Base-by-base conservation (phyloP, 2,113 vertebrate genomes). In the Barnardius zonarius region DNA sequence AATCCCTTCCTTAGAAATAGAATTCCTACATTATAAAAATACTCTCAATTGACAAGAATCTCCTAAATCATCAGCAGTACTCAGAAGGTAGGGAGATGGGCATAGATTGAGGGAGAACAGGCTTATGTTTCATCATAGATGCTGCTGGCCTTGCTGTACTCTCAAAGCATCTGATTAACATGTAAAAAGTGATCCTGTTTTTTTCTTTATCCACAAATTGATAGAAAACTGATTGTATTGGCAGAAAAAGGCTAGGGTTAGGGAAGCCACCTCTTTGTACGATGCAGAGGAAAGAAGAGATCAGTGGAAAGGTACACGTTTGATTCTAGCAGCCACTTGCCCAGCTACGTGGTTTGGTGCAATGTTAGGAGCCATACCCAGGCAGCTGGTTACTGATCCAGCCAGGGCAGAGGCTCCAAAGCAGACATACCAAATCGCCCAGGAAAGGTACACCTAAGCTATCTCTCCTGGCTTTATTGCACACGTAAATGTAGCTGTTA, bases 341-440 rank as follows among this genome's bases (percentile, higher is more conserved):
- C 51, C 1, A 2, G 46, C n/a, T 49, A 1, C 52, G 12, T 1
- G 2, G n/a, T 57, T 78, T 13, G 49, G 31, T 28, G 5, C 13
- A 51, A 43, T 14, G 28, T 6, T 70, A 62, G 66, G 52, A 44
- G 31, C 72, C 35, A 4, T 52, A 25, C 17, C 31, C 46, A 5
- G 14, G 41, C 20, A 37, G 59, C 51, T 62, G 79, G 57, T 28
- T 48, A 15, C 6, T 8, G 15, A 51, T 59, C 75, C 68, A 51
- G 31, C 35, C 1, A 6, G 39, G 44, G 44, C 39, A 44, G 57
- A 33, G 11, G n/a, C 7, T 86, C 61, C 30, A 6, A 78, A 63
- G 82, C 30, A 35, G 46, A 5, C 1, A 1, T 7, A 15, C 10
- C 1, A 6, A 76, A 30, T 14, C 23, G 46, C 30, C 18, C 35